These are phyloP conservation scores for Drosophila serrata DNA, from an alignment of 1,140 invertebrate species.

Conservation along the genomic window DNA sequence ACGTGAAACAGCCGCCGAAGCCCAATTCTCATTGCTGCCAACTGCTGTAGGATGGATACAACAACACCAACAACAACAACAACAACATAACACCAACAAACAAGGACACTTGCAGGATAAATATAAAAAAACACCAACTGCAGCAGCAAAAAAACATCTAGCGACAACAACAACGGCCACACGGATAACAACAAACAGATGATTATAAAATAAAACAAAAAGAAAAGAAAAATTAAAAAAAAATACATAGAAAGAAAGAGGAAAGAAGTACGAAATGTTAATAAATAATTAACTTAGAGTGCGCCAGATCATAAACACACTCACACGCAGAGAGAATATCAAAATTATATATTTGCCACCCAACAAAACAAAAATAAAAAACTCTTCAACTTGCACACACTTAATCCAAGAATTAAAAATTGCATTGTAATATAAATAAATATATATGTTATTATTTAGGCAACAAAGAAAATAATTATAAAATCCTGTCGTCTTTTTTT, in stretches of 20 bases:
- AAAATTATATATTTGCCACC: slow-evolving; percentile 62
- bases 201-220: slow-evolving; percentile 16
- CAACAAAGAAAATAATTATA: slow-evolving; percentile 24
- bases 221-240: slow-evolving; percentile 3
- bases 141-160: slow-evolving; percentile 44
- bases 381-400: slow-evolving; percentile 41
- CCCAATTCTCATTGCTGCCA: slow-evolving; percentile 85
- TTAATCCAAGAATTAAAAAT: slow-evolving; percentile 22
- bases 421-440: slow-evolving; percentile 58
- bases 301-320: slow-evolving; percentile 21
- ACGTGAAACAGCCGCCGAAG: slow-evolving; percentile 84
- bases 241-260: slow-evolving; percentile 18
- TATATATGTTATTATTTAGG: slow-evolving; percentile 50
- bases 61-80: slow-evolving; percentile 10
- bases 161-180: slow-evolving; percentile 56
- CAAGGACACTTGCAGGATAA: slow-evolving; percentile 13
- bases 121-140: slow-evolving; percentile 24
- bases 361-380: not conserved
- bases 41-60: slow-evolving; percentile 76
- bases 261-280: slow-evolving; percentile 47
- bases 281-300: slow-evolving; percentile 42
- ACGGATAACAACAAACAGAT: slow-evolving; percentile 42
- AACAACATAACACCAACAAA: slow-evolving; percentile 13
- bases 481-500: slow-evolving; percentile 19
- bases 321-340: slow-evolving; percentile 37